Percentiles rank a stretch among this genome's conserved stretches.
Evolutionary conservation across 2,797 vertebrate genomes (phyloP).

Genomic region (Pteronotus mesoamericanus): DNA sequence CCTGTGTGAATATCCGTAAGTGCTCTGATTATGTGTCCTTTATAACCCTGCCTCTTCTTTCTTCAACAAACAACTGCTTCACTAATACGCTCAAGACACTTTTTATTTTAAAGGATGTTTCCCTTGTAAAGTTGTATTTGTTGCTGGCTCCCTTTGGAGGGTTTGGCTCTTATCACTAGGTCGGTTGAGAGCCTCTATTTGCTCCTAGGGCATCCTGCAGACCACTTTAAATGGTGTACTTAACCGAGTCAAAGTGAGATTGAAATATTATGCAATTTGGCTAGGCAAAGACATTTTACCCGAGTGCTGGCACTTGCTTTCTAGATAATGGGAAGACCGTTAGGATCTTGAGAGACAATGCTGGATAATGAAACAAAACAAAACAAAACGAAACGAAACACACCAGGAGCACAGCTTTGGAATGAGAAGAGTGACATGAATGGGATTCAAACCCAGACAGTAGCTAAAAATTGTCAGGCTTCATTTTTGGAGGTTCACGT

Average conservation of each 20-base stretch:
- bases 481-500: not conserved
- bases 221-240: not conserved
- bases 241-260: not conserved
- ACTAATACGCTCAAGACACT: not conserved
- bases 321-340: not conserved
- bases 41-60: not conserved
- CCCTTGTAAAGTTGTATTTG: not conserved
- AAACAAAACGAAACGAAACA: too few relatives aligned
- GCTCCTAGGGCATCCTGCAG: not conserved
- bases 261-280: not conserved
- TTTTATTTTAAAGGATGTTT: not conserved
- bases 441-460: not conserved
- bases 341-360: not conserved
- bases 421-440: not conserved
- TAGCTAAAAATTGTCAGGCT: not conserved
- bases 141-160: not conserved
- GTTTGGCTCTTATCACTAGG: not conserved
- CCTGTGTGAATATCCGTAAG: not conserved
- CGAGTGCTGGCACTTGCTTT: not conserved
- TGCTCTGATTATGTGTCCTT: not conserved
- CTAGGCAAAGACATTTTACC: not conserved
- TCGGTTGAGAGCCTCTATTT: not conserved
- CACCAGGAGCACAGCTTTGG: not conserved
- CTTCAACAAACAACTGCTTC: not conserved
- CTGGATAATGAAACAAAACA: not conserved